Evolutionary conservation across 64 coral and sea anemone species (phyloP).

Genomic region (Montipora sp.): DNA sequence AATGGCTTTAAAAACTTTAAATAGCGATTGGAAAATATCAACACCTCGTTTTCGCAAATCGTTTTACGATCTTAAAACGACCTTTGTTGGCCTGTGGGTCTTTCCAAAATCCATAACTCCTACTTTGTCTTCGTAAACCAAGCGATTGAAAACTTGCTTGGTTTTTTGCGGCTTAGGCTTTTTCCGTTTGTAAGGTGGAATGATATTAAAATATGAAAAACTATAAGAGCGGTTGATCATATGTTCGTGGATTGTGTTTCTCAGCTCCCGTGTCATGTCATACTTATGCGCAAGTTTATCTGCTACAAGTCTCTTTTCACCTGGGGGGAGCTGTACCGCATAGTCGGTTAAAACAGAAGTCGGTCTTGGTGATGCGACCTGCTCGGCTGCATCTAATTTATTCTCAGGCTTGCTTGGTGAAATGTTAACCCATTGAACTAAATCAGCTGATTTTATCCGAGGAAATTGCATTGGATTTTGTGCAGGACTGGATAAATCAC

Average conservation of each 20-base stretch:
- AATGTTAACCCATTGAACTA: slow-evolving; percentile 11
- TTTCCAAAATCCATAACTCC: slow-evolving; percentile 77
- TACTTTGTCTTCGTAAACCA: slow-evolving; percentile 86
- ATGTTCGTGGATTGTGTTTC: slow-evolving; percentile 84
- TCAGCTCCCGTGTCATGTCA: slow-evolving; percentile 76
- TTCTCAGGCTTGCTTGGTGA: neutral
- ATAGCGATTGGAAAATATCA: too few species aligned
- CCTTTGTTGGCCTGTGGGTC: slow-evolving; percentile 8
- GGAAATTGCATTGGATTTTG: slow-evolving; percentile 10
- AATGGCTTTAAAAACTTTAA: too few species aligned
- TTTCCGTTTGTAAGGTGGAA: slow-evolving; percentile 80
- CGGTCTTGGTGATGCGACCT: neutral
- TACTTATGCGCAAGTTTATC: slow-evolving; percentile 85
- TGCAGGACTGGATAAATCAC: neutral
- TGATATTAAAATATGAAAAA: slow-evolving; percentile 74
- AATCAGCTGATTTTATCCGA: slow-evolving; percentile 24
- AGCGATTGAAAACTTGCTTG: slow-evolving; percentile 77
- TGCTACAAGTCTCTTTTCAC: slow-evolving; percentile 63
- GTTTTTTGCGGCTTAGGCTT: slow-evolving; percentile 76
- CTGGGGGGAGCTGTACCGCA: slow-evolving; percentile 12
- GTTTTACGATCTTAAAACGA: slow-evolving; percentile 8
- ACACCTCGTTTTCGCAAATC: neutral
- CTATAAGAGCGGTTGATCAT: slow-evolving; percentile 92
- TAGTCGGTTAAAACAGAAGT: slow-evolving; percentile 14
- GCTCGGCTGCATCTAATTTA: neutral